Evolutionary conservation across 2,888 invertebrate species (phyloP), one percentile per base, ranked within the genome.

Genomic region (Aphodius granarius): DNA sequence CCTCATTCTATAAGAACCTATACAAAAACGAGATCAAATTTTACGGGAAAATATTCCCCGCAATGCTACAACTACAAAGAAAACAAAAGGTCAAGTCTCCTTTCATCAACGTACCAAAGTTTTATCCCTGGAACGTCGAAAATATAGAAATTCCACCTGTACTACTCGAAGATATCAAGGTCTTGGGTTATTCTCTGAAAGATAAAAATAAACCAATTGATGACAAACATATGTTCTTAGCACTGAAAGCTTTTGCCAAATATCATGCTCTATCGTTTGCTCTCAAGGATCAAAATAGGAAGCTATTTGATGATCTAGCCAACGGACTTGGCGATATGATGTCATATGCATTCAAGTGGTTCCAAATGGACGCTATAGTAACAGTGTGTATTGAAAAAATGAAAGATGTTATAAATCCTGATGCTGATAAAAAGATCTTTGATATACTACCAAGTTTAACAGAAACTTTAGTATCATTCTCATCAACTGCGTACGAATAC

Each of bases 241-340:
- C 85, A 0, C 80, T 87, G 0, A 82, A 81, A 4, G 82, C 83
- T 43, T 78, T 88, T 18, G 88, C 87, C 0, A 86, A 90, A 78
- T 91, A 88, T 76, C 92, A 92, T 81, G 91, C 90, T 0, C 76
- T 91, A 2, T 90, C 91, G 0, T 88, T 91, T 74, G 91, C 91
- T 0, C 89, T 91, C 83, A 89, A 87, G 81, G 89, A 91, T 75
- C 89, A 91, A 77, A 84, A 89, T 1, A 89, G 90, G 0, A 82
- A 88, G 3, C 84, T 86, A 66, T 91, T 91, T 79, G 84, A 88
- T 1, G 75, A 81, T 20, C 68, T 85, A 0, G 15, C 23, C n/a
- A 21, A 74, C 20, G 16, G 13, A 5, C n/a, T 72, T 9, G 18
- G 22, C n/a, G 74, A 71, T 62, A 15, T 74, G 9, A 23, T 17